Evolutionary conservation across 2,888 invertebrate species (phyloP).

Genomic region (Orchesella flavescens): DNA sequence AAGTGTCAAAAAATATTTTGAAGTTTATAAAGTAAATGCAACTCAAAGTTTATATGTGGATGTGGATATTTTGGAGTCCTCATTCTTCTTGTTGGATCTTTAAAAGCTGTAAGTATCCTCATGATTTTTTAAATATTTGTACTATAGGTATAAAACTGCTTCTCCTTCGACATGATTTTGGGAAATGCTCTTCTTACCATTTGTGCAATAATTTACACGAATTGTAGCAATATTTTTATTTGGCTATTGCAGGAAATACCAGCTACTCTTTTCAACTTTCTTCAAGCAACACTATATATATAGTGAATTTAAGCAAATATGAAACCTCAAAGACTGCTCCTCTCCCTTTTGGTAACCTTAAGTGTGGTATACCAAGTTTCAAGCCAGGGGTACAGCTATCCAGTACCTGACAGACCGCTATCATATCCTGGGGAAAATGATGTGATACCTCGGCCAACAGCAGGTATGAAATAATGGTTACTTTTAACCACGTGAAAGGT

Average conservation of each 20-base stretch:
- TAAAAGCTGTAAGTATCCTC: neutral
- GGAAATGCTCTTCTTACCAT: too few species aligned
- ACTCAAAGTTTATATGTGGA: too few species aligned
- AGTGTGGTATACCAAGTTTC: constrained; percentile 26
- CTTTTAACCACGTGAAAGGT: too few species aligned
- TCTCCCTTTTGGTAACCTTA: constrained; percentile 18
- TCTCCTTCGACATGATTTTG: too few species aligned
- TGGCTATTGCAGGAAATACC: neutral
- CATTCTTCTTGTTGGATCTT: neutral
- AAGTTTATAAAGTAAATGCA: too few species aligned
- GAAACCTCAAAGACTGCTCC: constrained; percentile 28
- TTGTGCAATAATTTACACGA: too few species aligned
- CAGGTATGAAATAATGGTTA: neutral
- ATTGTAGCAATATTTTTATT: neutral
- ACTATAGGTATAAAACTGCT: too few species aligned
- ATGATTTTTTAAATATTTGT: too few species aligned
- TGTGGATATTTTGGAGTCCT: too few species aligned
- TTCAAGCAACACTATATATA: too few species aligned
- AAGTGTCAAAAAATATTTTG: too few species aligned
- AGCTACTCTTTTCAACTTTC: too few species aligned
- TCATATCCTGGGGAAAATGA: constrained; percentile 44
- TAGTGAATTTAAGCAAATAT: constrained; percentile 4
- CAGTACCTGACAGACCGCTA: constrained; percentile 42
- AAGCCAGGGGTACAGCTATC: constrained; percentile 40
- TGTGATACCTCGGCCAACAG: constrained; percentile 16